Conservation (phyloP, 2,888 invertebrate species). For the Prosapia bicincta region DNA sequence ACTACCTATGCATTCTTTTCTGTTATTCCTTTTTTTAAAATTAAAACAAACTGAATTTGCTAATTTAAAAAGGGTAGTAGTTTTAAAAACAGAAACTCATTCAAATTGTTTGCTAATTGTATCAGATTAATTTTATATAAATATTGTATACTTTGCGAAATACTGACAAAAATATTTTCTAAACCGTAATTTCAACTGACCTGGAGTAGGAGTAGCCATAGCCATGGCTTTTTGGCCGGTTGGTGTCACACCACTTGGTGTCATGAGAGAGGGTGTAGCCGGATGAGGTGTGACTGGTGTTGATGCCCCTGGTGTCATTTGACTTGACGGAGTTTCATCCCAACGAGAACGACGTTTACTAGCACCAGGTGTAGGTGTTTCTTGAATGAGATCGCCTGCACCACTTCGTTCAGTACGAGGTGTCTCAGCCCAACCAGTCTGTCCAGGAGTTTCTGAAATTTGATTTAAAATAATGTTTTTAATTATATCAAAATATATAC, state of each 20-base stretch:
- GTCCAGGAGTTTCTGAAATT: slow-evolving; percentile 88
- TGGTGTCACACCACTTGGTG: slow-evolving; percentile 62
- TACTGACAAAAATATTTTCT: too few relatives aligned
- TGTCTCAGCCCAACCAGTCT: slow-evolving; percentile 99
- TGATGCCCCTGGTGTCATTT: slow-evolving; percentile 47
- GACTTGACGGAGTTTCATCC: slow-evolving; percentile 92
- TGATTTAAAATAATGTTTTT: too few relatives aligned
- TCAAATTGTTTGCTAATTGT: too few relatives aligned
- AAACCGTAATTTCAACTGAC: too few relatives aligned
- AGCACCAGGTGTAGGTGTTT: slow-evolving; percentile 86
- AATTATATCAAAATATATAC: too few relatives aligned
- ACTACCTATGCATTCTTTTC: too few relatives aligned
- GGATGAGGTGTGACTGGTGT: slow-evolving; percentile 54
- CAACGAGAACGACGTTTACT: slow-evolving; percentile 95
- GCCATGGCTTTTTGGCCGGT: slow-evolving; percentile 96
- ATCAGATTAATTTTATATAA: too few relatives aligned
- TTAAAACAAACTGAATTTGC: too few relatives aligned
- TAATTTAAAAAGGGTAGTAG: too few relatives aligned
- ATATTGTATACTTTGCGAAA: too few relatives aligned
- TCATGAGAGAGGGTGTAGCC: slow-evolving; percentile 54
- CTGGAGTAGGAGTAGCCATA: slow-evolving; percentile 95
- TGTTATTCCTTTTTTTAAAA: too few relatives aligned
- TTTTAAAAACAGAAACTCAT: too few relatives aligned
- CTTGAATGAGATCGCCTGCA: slow-evolving; percentile 69
- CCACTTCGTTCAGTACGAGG: slow-evolving; percentile 89